Conservation (phyloP, 1,140 invertebrate genomes). For the Charaxes varanes region DNA sequence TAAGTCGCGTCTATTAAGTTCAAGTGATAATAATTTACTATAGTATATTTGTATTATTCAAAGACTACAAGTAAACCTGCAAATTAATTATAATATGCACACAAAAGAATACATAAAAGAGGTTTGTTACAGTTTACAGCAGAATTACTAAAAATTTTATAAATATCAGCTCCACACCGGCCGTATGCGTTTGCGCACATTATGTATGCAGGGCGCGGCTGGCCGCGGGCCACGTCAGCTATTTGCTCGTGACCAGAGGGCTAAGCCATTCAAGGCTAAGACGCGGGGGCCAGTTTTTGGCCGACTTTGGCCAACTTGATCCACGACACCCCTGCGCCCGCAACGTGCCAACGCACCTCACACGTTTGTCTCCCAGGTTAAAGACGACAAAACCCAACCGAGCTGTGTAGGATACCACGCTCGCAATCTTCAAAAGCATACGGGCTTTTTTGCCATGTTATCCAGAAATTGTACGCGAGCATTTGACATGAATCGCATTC, state of each 20-base stretch:
- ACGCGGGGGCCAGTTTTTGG: constrained; percentile 67
- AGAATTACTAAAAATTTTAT: neutral
- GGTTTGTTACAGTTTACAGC: no score
- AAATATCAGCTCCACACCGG: constrained; percentile 30
- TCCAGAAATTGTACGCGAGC: constrained; percentile 6
- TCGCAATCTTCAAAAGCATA: constrained; percentile 11
- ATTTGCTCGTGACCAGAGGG: constrained; percentile 70
- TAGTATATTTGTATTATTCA: no score
- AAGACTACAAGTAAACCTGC: no score
- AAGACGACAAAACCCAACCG: constrained; percentile 16
- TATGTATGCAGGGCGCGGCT: constrained; percentile 68
- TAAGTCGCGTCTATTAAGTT: no score
- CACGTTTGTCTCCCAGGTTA: constrained; percentile 15
- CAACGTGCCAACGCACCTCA: constrained; percentile 27
- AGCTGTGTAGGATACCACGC: constrained; percentile 13
- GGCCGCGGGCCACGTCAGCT: constrained; percentile 66
- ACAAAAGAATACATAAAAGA: no score
- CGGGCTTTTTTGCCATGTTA: constrained; percentile 5
- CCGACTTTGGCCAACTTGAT: constrained; percentile 66
- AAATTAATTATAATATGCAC: no score
- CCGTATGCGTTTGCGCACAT: constrained; percentile 37
- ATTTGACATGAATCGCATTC: constrained; percentile 4
- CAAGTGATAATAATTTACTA: no score
- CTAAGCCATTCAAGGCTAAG: constrained; percentile 73
- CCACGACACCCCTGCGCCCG: constrained; percentile 35